Conservation (phyloP, 2,113 vertebrate species). For the Corydoras maculifer region DNA sequence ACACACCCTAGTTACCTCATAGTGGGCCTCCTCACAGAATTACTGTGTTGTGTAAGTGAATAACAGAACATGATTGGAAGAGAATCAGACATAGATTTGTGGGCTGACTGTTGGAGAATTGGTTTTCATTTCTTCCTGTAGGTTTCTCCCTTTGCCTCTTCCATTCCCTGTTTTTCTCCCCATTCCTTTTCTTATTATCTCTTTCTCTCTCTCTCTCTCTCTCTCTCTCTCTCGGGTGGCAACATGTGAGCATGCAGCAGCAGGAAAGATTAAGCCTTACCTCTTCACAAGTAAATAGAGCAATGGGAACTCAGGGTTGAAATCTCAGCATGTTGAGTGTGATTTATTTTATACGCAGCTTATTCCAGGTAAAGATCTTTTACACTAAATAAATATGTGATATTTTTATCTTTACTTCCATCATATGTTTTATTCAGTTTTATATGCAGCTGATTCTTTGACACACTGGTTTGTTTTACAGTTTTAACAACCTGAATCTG, state of each 20-base stretch:
- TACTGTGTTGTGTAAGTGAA: slow-evolving; percentile 18
- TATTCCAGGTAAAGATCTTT: slow-evolving; percentile 45
- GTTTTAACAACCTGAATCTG: too few relatives aligned
- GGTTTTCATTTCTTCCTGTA: not conserved
- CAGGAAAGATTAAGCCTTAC: not conserved
- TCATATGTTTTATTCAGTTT: too few relatives aligned
- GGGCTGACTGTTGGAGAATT: slow-evolving; percentile 22
- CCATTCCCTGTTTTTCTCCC: not conserved
- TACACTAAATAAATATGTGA: not conserved
- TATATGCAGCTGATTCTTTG: too few relatives aligned
- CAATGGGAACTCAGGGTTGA: not conserved
- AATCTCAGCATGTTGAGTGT: slow-evolving; percentile 44
- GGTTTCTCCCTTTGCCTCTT: slow-evolving; percentile 5
- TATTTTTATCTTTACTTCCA: not conserved
- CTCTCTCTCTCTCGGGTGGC: slow-evolving; percentile 20
- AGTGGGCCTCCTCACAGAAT: slow-evolving; percentile 13
- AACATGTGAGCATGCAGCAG: slow-evolving; percentile 35
- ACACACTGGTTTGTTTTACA: too few relatives aligned
- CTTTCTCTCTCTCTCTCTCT: not conserved
- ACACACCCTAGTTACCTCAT: slow-evolving; percentile 5
- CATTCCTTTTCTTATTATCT: slow-evolving; percentile 7
- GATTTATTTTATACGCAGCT: slow-evolving; percentile 45
- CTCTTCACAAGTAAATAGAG: not conserved
- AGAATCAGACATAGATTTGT: slow-evolving; percentile 14
- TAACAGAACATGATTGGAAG: not conserved